Conservation (phyloP, 2,113 vertebrate genomes). For the Neolamprologus fasciatus region DNA sequence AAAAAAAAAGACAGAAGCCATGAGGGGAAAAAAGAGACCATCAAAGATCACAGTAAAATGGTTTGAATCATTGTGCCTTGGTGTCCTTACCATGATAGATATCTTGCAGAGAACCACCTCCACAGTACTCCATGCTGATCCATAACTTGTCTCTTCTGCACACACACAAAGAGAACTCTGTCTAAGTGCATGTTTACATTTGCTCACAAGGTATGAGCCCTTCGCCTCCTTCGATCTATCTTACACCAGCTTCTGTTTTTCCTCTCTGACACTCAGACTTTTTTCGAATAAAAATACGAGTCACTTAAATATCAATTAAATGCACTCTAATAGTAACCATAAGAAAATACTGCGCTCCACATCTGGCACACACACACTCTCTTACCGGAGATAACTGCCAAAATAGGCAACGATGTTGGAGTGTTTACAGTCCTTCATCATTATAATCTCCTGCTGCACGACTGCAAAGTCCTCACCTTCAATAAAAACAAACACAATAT, state of each 20-base stretch:
- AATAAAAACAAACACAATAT: background rate
- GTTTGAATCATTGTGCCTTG: background rate
- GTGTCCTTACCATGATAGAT: constrained; percentile 86
- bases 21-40: background rate
- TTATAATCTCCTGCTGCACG: constrained; percentile 99
- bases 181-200: background rate
- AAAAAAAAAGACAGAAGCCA: background rate
- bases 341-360: background rate
- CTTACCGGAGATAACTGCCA: constrained; percentile 97
- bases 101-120: constrained; percentile 95
- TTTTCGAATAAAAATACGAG: background rate
- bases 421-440: constrained; percentile 99
- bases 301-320: background rate
- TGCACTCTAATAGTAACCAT: background rate
- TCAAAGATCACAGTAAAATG: background rate
- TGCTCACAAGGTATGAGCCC: background rate
- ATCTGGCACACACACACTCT: background rate
- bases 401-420: constrained; percentile 98
- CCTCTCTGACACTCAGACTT: background rate
- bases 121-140: constrained; percentile 99
- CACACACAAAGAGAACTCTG: background rate
- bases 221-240: background rate
- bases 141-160: constrained; percentile 95
- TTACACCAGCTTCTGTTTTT: background rate
- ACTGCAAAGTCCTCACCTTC: constrained; percentile 98